Conservation (phyloP, 2,888 invertebrate species). For the Phalera bucephala region DNA sequence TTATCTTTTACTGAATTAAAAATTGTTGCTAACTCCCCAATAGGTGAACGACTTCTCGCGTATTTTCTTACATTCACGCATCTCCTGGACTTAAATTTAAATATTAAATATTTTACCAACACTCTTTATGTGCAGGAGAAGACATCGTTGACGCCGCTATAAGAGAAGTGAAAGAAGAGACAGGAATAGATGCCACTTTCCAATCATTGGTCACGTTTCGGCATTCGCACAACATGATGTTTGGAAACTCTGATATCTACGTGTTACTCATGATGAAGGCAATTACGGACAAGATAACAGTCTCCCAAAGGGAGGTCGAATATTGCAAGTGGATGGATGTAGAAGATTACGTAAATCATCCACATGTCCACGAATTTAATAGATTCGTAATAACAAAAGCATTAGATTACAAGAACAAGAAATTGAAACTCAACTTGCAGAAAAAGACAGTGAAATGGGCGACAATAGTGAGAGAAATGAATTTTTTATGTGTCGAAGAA, state of each 20-base stretch:
- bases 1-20: too few species aligned
- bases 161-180: slow-evolving; percentile 96
- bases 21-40: too few species aligned
- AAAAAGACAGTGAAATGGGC: slow-evolving; percentile 74
- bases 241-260: slow-evolving; percentile 94
- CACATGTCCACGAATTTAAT: slow-evolving; percentile 88
- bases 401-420: slow-evolving; percentile 83
- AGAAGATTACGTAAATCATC: slow-evolving; percentile 86
- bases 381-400: slow-evolving; percentile 85
- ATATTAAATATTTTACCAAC: too few species aligned
- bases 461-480: slow-evolving; percentile 56
- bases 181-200: slow-evolving; percentile 90
- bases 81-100: too few species aligned
- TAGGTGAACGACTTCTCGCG: too few species aligned
- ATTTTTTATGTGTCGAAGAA: slow-evolving; percentile 52
- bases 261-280: slow-evolving; percentile 89
- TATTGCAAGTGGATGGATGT: slow-evolving; percentile 92
- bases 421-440: slow-evolving; percentile 83
- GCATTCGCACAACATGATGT: slow-evolving; percentile 90
- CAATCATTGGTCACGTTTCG: slow-evolving; percentile 89
- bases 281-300: slow-evolving; percentile 82
- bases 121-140: slow-evolving; percentile 84
- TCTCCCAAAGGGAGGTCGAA: slow-evolving; percentile 89
- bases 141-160: slow-evolving; percentile 90
- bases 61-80: too few species aligned